A percentile compares a stretch with the other conserved stretches of the same genome.
Conservation (phyloP, 2,113 vertebrate species). For the Junco hyemalis region DNA sequence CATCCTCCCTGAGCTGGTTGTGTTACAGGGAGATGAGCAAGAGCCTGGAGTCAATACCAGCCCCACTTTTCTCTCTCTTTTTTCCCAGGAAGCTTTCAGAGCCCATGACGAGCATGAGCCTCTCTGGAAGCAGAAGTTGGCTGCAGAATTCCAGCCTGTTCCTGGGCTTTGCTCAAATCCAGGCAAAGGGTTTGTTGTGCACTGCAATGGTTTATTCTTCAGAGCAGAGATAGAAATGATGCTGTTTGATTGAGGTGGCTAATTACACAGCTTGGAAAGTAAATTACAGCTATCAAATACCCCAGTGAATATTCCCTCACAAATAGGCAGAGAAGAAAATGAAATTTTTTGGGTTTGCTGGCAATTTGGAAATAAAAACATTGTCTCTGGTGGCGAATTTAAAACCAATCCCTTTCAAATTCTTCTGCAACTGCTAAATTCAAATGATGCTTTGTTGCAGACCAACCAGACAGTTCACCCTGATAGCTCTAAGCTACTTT, state of each 20-base stretch:
- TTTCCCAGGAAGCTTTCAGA: background rate
- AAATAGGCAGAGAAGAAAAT: constrained; percentile 18
- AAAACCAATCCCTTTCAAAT: constrained; percentile 14
- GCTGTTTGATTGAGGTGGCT: constrained; percentile 49
- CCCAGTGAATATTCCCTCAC: constrained; percentile 46
- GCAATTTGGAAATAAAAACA: constrained; percentile 59
- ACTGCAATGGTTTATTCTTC: constrained; percentile 15
- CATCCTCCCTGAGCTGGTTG: background rate
- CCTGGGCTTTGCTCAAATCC: background rate
- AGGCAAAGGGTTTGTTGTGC: constrained; percentile 19
- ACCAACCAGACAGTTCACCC: background rate
- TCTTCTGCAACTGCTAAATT: background rate
- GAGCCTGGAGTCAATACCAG: background rate
- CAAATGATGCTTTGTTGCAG: background rate
- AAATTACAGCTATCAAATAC: constrained; percentile 64
- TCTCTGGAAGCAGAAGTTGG: background rate
- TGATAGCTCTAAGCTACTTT: background rate
- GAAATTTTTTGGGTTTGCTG: constrained; percentile 41
- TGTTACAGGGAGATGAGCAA: background rate
- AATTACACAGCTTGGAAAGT: constrained; percentile 55
- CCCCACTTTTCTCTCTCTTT: background rate
- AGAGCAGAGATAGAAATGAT: background rate
- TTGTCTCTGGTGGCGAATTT: constrained; percentile 16
- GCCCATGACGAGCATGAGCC: rapidly evolving
- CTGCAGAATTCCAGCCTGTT: background rate